Base-by-base conservation (phyloP, 2,113 vertebrate species). In the Lasiurus borealis region DNA sequence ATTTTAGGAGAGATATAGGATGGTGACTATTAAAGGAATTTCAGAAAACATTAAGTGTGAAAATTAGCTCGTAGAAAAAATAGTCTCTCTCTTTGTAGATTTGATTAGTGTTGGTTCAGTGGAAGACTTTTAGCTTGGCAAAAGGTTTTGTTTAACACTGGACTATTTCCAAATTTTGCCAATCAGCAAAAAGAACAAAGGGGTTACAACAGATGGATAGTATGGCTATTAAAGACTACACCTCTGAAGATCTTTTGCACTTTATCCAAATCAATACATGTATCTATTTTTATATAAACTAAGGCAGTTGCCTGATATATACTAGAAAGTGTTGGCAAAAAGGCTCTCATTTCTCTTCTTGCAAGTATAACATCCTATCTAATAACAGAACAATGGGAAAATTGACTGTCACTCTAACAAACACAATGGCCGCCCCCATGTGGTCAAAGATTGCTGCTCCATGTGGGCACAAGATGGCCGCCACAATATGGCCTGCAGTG, bases 251-350 rank as follows among this genome's bases (percentile, higher is more conserved):
- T 81, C 40, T 77, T 57, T 40, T 88, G 62, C 52, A 91, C 34
- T n/a, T 59, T 85, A 46, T 93, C 57, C 62, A 94, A 83, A 92
- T 95, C 85, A 84, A 95, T 95, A 72, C 29, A 29, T 78, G 76
- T 78, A 84, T 90, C 71, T 94, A 82, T 95, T 93, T 91, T 91
- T 87, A 82, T 85, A 89, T 75, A 82, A 95, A 83, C 40, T 16
- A 68, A 92, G 31, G 14, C 40, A 87, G 84, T 68, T 84, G 68
- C 52, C 10, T 89, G 85, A 83, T 52, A 18, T 46, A 73, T 72
- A 78, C 14, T 54, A 7, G 48, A 85, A 88, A 91, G 44, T 36
- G 52, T 95, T n/a, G 68, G 13, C 16, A 73, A 27, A 82, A 91
- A 93, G 93, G 27, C 4, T 82, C 13, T 66, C 14, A 54, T 68